Evolutionary conservation across 2,888 invertebrate genomes (phyloP).

Genomic region (Yponomeuta plumbellus): DNA sequence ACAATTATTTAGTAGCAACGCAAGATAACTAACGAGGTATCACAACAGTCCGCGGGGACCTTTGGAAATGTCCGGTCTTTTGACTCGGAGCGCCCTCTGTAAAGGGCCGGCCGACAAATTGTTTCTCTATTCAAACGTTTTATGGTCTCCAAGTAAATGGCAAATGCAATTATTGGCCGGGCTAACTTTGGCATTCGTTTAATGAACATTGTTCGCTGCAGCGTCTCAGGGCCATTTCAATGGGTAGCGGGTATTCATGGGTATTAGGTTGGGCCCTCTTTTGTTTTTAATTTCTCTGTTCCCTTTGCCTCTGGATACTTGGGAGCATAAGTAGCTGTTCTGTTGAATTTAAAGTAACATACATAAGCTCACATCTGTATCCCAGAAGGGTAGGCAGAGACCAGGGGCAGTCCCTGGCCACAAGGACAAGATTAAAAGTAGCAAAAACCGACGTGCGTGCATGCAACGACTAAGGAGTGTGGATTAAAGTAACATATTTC

Average conservation of each 20-base stretch:
- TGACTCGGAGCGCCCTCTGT: slow-evolving; percentile 40
- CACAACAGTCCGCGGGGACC: slow-evolving; percentile 53
- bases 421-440: no score
- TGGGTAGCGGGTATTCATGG: slow-evolving; percentile 4
- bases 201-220: slow-evolving; percentile 68
- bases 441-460: no score
- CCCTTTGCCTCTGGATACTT: not conserved
- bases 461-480: no score
- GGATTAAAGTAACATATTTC: no score
- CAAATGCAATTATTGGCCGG: slow-evolving; percentile 48
- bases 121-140: slow-evolving; percentile 59
- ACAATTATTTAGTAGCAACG: slow-evolving; percentile 65
- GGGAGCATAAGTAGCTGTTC: not conserved
- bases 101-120: slow-evolving; percentile 67
- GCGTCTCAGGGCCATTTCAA: slow-evolving; percentile 34
- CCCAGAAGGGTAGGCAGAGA: no score
- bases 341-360: not conserved
- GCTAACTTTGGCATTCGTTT: slow-evolving; percentile 67
- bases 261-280: not conserved
- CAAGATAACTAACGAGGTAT: slow-evolving; percentile 70
- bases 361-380: no score
- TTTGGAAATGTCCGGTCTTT: slow-evolving; percentile 60
- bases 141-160: slow-evolving; percentile 48
- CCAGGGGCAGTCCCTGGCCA: no score
- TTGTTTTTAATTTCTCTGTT: not conserved